Percentiles rank a stretch among this genome's conserved stretches.
phyloP scores from a whole-genome alignment of 2,113 vertebrate species.

The Colossoma macropomum region DNA sequence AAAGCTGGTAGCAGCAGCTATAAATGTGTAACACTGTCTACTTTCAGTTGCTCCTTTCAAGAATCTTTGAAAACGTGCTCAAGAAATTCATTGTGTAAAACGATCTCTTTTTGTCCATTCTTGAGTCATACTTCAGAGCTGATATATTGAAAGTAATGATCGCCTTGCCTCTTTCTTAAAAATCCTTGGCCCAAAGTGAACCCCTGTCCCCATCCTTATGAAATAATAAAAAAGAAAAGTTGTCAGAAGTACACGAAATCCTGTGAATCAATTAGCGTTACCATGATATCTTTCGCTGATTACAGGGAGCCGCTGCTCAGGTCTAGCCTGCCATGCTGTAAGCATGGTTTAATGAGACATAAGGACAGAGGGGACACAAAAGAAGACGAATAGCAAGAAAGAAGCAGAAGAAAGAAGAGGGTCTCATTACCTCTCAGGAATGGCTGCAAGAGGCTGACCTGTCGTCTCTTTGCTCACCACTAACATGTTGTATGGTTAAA shows the following conservation, averaged over 20 bases:
- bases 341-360: constrained; percentile 45
- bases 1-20: background rate
- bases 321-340: background rate
- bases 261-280: constrained; percentile 4
- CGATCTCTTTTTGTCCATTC: background rate
- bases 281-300: background rate
- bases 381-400: constrained; percentile 14
- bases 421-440: constrained; percentile 55
- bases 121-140: background rate
- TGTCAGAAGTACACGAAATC: constrained; percentile 28
- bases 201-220: background rate
- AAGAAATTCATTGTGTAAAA: background rate
- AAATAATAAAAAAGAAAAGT: constrained; percentile 5
- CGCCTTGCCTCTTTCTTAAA: background rate
- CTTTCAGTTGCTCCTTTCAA: background rate
- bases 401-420: background rate
- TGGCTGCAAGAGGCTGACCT: constrained; percentile 43
- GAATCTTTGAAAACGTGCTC: background rate
- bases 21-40: background rate
- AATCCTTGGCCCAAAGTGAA: background rate
- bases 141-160: background rate
- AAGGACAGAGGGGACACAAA: background rate
- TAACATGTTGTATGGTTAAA: constrained; percentile 41
- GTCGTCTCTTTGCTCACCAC: constrained; percentile 30
- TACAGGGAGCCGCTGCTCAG: background rate